These are phyloP conservation scores for Vultur gryphus DNA, from an alignment of 2,797 vertebrate genomes.

Conservation along the genomic window DNA sequence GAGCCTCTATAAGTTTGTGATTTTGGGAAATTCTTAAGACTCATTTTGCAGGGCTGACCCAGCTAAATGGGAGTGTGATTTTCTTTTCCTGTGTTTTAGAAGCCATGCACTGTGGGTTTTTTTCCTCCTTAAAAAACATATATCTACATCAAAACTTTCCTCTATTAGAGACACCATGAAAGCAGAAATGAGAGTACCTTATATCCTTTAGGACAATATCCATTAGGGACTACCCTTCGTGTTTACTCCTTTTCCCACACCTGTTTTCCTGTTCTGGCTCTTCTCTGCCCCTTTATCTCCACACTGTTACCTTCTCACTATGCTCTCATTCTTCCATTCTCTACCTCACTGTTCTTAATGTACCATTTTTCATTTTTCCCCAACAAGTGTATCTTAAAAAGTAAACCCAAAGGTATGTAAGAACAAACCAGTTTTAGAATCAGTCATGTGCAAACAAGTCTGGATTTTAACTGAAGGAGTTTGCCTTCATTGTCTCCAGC, in stretches of 20 bases:
- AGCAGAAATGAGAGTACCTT: background rate
- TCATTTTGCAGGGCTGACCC: background rate
- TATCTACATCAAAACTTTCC: background rate
- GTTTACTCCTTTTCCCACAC: background rate
- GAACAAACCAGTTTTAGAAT: background rate
- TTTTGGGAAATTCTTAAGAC: background rate
- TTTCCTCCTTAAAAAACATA: background rate
- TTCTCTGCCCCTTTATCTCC: background rate
- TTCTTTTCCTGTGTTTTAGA: background rate
- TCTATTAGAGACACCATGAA: background rate
- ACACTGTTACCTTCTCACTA: background rate
- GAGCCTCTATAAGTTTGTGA: background rate
- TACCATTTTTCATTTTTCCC: background rate
- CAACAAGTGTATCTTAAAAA: background rate
- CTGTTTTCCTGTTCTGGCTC: background rate
- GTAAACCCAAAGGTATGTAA: background rate
- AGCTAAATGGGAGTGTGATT: background rate
- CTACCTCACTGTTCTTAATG: background rate
- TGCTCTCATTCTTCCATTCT: background rate
- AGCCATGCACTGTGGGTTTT: fast-evolving
- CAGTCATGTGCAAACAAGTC: background rate
- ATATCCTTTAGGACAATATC: background rate
- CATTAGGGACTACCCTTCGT: background rate
- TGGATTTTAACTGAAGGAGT: background rate
- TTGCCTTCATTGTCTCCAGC: background rate